These are phyloP conservation scores for Eleutherodactylus coqui DNA, from an alignment of 2,797 vertebrate species.

Conservation along the genomic window DNA sequence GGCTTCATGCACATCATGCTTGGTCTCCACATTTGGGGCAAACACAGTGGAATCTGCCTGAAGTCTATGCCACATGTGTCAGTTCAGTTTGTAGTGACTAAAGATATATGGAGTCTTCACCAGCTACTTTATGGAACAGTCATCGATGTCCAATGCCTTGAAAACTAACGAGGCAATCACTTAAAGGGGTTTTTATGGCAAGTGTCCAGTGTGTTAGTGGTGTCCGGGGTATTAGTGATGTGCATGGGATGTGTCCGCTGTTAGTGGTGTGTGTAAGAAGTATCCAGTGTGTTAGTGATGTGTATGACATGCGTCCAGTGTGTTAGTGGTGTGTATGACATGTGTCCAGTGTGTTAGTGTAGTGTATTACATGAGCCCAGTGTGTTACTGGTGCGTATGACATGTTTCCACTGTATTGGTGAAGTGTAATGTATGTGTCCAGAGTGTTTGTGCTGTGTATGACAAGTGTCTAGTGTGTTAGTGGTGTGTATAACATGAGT, in stretches of 20 bases:
- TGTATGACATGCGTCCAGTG: not conserved
- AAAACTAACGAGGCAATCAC: too few species aligned
- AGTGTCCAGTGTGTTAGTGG: too few species aligned
- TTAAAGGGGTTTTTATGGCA: too few species aligned
- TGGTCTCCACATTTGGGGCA: not conserved
- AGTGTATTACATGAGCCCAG: not conserved
- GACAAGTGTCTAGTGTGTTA: not conserved
- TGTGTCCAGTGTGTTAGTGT: not conserved
- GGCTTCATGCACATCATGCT: not conserved
- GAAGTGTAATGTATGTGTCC: too few species aligned
- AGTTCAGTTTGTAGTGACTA: not conserved
- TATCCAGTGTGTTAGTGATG: not conserved
- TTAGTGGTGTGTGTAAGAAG: not conserved
- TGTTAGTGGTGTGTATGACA: not conserved
- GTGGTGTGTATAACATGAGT: not conserved
- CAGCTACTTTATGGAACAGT: too few species aligned
- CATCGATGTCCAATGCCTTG: too few species aligned
- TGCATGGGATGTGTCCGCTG: not conserved
- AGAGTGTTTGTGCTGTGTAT: too few species aligned
- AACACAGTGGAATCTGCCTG: not conserved
- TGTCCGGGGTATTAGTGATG: not conserved
- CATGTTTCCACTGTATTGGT: not conserved
- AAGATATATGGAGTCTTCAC: too few species aligned
- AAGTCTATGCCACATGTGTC: not conserved
- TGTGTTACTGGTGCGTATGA: not conserved